Evolutionary conservation across 2,797 vertebrate species (phyloP).

Genomic region (Oreortyx pictus): DNA sequence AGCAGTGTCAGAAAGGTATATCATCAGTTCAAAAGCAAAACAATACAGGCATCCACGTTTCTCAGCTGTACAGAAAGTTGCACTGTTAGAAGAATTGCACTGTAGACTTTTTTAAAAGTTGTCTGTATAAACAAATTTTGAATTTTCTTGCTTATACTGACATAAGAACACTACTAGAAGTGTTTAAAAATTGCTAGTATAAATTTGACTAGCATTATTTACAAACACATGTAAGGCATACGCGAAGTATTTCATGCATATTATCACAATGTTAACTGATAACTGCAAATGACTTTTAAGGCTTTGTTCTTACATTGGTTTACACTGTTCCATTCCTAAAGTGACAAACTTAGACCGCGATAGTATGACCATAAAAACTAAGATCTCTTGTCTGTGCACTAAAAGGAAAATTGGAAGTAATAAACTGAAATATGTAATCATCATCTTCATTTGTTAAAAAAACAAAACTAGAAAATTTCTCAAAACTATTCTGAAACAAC

Average conservation of each 20-base stretch:
- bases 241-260: not conserved
- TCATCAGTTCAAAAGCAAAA: not conserved
- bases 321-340: fast-evolving
- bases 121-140: not conserved
- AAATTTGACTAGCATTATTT: not conserved
- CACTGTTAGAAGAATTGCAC: not conserved
- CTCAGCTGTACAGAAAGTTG: not conserved
- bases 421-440: not conserved
- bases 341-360: not conserved
- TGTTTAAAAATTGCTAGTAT: not conserved
- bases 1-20: not conserved
- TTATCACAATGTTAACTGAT: not conserved
- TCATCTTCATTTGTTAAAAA: not conserved
- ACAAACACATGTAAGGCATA: not conserved
- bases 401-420: not conserved
- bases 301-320: fast-evolving
- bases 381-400: not conserved
- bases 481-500: not conserved
- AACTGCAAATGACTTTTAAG: not conserved
- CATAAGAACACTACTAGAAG: not conserved
- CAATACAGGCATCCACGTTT: not conserved
- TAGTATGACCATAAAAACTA: not conserved
- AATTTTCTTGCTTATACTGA: not conserved
- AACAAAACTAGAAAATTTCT: not conserved
- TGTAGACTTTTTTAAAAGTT: not conserved